Evolutionary conservation across 2,797 vertebrate species (phyloP), one percentile per base, ranked within the genome.

Genomic region (Peromyscus nudipes): DNA sequence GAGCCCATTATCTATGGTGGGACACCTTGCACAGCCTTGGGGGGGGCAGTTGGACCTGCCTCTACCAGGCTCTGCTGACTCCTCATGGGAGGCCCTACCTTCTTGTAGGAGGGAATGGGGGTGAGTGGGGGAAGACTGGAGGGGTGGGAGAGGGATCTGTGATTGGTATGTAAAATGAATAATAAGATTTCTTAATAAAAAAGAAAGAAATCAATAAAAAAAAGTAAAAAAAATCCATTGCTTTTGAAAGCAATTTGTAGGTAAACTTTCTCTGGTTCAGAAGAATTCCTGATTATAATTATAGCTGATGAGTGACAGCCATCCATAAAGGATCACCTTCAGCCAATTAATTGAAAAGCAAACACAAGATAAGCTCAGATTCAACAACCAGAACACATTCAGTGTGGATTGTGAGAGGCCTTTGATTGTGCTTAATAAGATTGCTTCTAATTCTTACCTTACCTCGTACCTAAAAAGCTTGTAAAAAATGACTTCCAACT

Each of bases 201-300:
- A 55, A 55, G 52, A 55, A 55, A 55, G 14, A 55, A 13, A 52
- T 52, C 49, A 52, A 55, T 55, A 55, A 55, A 55, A 49, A 46
- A 55, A 55, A 55, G 52, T 55, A 55, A 55, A 55, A 55, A 96
- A 96, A 96, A 43, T 62, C 76, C 79, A 96, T 88, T 87, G 65
- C 31, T 89, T 84, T 62, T 93, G 57, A 91, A 95, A 96, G 71
- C 80, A 89, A 84, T 90, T 43, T n/a, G 64, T 57, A 82, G 57
- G 80, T 92, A 82, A 92, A 65, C 37, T 85, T 92, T 76, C 49
- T 17, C 43, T n/a, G 17, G 49, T 77, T 64, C 2, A 17, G 13
- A 96, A 93, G 80, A 92, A 71, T 92, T 96, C 29, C 65, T 21
- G 31, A 79, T 79, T 87, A 71, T 60, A 29, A 60, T 23, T 46